Conservation (phyloP, 2,113 vertebrate species). For the Psittacara wagleri region DNA sequence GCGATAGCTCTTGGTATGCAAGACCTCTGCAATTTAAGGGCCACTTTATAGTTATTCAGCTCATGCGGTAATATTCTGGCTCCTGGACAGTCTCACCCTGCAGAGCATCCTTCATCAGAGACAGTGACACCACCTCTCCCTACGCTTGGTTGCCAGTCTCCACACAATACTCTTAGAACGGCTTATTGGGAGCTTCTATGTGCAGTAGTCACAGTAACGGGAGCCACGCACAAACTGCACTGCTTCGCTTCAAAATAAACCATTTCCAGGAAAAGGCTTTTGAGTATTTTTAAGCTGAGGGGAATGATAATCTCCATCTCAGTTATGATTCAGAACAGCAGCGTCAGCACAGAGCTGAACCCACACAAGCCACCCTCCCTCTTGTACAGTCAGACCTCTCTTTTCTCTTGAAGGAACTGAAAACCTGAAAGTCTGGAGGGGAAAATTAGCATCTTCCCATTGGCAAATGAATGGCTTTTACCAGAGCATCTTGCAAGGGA, state of each 20-base stretch:
- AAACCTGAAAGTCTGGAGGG: neutral
- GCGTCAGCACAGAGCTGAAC: neutral
- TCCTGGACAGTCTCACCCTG: neutral
- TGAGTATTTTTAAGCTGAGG: neutral
- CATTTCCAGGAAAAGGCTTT: neutral
- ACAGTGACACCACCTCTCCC: rapidly evolving
- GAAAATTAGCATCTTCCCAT: neutral
- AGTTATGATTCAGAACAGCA: neutral
- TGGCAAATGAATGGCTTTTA: neutral
- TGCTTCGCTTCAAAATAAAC: neutral
- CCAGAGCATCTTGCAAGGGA: neutral
- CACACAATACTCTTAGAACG: neutral
- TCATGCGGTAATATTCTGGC: neutral
- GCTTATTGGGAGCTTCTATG: neutral
- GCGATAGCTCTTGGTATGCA: neutral
- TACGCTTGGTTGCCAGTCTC: neutral
- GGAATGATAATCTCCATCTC: neutral
- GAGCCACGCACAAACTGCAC: neutral
- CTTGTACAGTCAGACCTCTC: neutral
- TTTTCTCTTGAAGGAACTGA: neutral
- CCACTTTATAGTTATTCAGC: neutral
- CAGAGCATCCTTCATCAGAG: neutral
- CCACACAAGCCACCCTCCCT: neutral
- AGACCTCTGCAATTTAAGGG: neutral
- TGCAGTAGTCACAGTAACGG: neutral